Evolutionary conservation across 2,888 invertebrate species (phyloP), one percentile per base, ranked within the genome.

Genomic region (Ophion costatus): DNA sequence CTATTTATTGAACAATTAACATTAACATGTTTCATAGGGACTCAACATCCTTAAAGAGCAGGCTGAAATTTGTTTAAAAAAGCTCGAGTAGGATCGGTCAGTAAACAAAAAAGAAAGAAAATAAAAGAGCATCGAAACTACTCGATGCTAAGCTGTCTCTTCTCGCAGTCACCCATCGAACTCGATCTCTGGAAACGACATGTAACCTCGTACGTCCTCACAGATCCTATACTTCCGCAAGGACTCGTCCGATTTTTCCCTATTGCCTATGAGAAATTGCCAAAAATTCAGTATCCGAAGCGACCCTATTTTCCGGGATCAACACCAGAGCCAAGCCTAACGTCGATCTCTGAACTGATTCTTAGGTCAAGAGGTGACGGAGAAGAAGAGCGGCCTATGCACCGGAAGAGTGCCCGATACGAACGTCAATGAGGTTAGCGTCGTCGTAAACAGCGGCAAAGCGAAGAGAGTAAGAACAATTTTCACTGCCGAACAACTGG

Each of bases 401-500:
- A 51, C 59, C 71, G 75, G 79, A 42, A 82, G 73, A 57, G 22
- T 51, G 33, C 9, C 59, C 87, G 69, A 69, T 9, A 10, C 51
- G 11, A 85, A 76, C 63, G 88, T 90, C 75, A 83, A 87, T 84
- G 85, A 81, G 4, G 83, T 87, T 73, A 83, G 89, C 74, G 86
- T 88, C 74, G 89, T 90, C 59, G 92, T 92, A 80, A 91, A 93
- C 93, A 94, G 90, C 88, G 95, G 95, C 82, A 97, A 97, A 87
- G 88, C 92, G 90, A 99, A 99, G 94, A 94, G 99, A 86, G 98
- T 99, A 59, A 95, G 99, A 33, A 99, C 99, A 0, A 99, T 99
- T 90, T 99, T 99, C 94, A 99, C 99, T 0, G 98, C 98, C 0
- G 99, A 99, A 90, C 99, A 99, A 94, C 94, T 99, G 89, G 99